Conservation (phyloP, 2,113 vertebrate genomes). For the Chlamydotis undulata region DNA sequence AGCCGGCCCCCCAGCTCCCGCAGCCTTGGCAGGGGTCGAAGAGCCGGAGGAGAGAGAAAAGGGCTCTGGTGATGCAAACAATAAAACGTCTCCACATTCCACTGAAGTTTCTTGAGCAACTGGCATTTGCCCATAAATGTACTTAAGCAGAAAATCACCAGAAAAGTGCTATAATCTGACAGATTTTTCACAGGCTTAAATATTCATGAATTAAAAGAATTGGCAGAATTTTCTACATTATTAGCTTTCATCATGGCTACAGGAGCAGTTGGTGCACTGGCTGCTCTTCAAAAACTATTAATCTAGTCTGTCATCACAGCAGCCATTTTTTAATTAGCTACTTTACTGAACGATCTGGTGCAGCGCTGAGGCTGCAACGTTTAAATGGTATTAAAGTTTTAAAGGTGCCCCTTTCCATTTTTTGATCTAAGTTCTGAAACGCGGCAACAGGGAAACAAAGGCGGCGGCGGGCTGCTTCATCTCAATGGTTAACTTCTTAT, state of each 20-base stretch:
- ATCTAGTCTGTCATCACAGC: constrained; percentile 79
- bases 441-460: neutral
- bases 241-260: constrained; percentile 80
- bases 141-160: constrained; percentile 81
- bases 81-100: constrained; percentile 35
- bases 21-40: neutral
- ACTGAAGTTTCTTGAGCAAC: constrained; percentile 71
- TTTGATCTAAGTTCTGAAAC: neutral
- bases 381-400: constrained; percentile 34
- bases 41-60: neutral
- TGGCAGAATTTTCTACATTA: constrained; percentile 82
- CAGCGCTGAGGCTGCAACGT: constrained; percentile 44
- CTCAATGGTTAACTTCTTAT: neutral
- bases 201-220: constrained; percentile 84
- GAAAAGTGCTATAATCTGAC: constrained; percentile 82
- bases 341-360: constrained; percentile 59
- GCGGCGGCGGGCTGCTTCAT: neutral
- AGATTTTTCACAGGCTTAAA: constrained; percentile 83
- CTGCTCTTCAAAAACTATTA: constrained; percentile 80
- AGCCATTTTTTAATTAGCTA: constrained; percentile 81
- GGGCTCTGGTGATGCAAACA: neutral
- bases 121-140: constrained; percentile 73
- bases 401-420: constrained; percentile 58
- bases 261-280: constrained; percentile 79
- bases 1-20: neutral